Evolutionary conservation across 2,113 vertebrate genomes (phyloP).

Genomic region (Hystrix brachyura): DNA sequence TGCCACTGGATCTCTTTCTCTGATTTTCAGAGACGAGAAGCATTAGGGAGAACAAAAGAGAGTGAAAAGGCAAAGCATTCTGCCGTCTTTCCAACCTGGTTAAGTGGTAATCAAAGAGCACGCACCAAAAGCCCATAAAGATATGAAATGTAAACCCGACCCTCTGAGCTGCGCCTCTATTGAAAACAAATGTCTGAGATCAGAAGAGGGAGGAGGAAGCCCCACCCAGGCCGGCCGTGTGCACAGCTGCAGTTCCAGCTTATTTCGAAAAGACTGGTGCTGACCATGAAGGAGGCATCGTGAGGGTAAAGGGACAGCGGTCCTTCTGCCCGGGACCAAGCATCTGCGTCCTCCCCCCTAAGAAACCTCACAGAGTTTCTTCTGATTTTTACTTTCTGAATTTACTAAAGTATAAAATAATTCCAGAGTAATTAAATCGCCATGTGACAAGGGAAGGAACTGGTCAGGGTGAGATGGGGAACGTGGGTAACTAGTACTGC

Average conservation of each 20-base stretch:
- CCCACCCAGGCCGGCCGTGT: background rate
- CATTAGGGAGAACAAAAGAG: background rate
- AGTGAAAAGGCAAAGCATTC: slow-evolving; percentile 31
- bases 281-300: background rate
- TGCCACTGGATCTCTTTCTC: background rate
- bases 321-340: background rate
- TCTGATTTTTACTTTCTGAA: background rate
- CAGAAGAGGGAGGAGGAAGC: background rate
- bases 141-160: slow-evolving; percentile 24
- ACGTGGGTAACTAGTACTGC: background rate
- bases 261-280: background rate
- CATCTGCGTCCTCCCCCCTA: background rate
- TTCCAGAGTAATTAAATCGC: background rate
- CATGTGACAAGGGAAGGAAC: background rate
- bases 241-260: background rate
- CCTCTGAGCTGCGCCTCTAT: slow-evolving; percentile 1
- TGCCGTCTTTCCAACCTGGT: slow-evolving; percentile 37
- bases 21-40: slow-evolving; percentile 50
- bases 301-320: background rate
- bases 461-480: background rate
- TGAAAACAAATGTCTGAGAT: slow-evolving; percentile 74
- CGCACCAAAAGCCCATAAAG: slow-evolving; percentile 43
- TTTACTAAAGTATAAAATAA: background rate
- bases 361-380: background rate
- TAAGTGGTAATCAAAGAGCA: slow-evolving; percentile 45